Conservation (phyloP, 2,888 invertebrate genomes). For the Eucera pruinosa region DNA sequence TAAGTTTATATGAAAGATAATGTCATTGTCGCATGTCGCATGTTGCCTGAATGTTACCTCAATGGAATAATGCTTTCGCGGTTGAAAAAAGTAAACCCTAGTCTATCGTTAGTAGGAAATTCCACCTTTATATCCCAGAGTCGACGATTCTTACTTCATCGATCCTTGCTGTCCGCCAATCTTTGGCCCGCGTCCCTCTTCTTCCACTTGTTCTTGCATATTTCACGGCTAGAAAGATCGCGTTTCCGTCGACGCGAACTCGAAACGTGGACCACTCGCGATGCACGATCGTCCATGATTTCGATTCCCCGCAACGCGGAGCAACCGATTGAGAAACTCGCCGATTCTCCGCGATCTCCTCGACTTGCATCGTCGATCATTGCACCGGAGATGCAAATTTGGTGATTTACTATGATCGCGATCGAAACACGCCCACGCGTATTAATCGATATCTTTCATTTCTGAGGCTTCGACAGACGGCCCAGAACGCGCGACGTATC, state of each 20-base stretch:
- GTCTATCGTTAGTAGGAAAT: too few relatives aligned
- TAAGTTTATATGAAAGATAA: too few relatives aligned
- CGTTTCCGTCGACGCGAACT: conserved; percentile 12
- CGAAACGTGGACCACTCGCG: conserved; percentile 7
- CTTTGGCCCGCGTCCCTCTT: background rate
- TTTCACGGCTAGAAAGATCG: background rate
- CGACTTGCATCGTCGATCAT: too few relatives aligned
- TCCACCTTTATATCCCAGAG: background rate
- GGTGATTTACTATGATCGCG: conserved; percentile 14
- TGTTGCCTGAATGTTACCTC: too few relatives aligned
- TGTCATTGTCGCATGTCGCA: too few relatives aligned
- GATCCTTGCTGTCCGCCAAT: background rate
- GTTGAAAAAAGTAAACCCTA: too few relatives aligned
- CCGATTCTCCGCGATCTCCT: too few relatives aligned
- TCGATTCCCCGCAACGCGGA: too few relatives aligned
- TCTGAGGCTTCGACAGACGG: conserved; percentile 53
- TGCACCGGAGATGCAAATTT: too few relatives aligned
- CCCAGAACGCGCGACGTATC: conserved; percentile 38
- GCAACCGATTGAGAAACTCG: too few relatives aligned
- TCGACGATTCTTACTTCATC: conserved; percentile 6
- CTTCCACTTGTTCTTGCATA: background rate
- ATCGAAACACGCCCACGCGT: conserved; percentile 51
- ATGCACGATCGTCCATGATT: conserved; percentile 16
- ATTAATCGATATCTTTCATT: conserved; percentile 31
- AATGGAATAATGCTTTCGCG: too few relatives aligned